Conservation (phyloP, 2,888 invertebrate species). For the Osmoderma eremita region DNA sequence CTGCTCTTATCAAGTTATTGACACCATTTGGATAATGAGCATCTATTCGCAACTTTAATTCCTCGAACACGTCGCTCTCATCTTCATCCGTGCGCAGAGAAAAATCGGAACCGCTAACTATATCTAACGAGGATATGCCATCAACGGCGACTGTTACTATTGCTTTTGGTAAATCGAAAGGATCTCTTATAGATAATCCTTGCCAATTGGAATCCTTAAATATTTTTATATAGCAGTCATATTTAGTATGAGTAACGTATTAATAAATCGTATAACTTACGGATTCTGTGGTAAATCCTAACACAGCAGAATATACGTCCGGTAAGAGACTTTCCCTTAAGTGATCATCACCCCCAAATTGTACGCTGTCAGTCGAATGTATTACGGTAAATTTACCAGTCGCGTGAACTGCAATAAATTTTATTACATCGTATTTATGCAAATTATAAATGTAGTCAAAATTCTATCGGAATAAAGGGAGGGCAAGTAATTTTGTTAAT, state of each 20-base stretch:
- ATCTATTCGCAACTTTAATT: constrained; percentile 68
- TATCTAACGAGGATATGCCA: constrained; percentile 70
- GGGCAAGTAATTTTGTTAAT: not conserved
- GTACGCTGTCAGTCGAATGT: constrained; percentile 74
- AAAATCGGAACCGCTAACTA: constrained; percentile 67
- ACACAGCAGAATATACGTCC: constrained; percentile 76
- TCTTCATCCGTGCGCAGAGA: constrained; percentile 71
- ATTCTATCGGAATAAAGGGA: not conserved
- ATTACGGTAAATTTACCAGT: constrained; percentile 76
- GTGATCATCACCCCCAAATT: constrained; percentile 73
- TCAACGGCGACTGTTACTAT: constrained; percentile 76
- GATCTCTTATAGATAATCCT: constrained; percentile 74
- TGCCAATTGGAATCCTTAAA: constrained; percentile 73
- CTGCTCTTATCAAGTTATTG: constrained; percentile 72
- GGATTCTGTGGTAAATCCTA: constrained; percentile 79
- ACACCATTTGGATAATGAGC: constrained; percentile 71
- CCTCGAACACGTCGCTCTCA: constrained; percentile 71
- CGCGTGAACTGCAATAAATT: constrained; percentile 26
- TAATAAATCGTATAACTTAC: constrained; percentile 57
- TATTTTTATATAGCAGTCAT: constrained; percentile 1
- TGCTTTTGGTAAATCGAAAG: constrained; percentile 79
- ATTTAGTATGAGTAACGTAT: not conserved
- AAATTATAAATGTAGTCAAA: not conserved
- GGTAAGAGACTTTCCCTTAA: constrained; percentile 72
- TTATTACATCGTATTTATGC: not conserved